Conservation (phyloP, 2,888 invertebrate species). For the Agonum fuliginosum region DNA sequence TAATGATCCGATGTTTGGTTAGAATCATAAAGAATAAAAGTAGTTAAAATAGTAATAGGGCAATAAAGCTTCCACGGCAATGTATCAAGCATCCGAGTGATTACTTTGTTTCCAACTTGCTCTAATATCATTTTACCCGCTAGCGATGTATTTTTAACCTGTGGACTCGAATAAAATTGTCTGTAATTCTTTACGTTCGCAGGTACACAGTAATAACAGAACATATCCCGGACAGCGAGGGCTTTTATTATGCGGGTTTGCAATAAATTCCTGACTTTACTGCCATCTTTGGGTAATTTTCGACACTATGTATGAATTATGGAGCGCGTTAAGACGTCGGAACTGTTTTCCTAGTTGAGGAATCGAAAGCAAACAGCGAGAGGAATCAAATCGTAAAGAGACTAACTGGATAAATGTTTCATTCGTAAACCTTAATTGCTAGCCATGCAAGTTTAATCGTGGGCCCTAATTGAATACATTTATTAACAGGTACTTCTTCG, state of each 20-base stretch:
- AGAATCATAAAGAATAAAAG: constrained; percentile 21
- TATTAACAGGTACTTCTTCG: too few relatives aligned
- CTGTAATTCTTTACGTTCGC: constrained; percentile 49
- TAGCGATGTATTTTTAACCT: constrained; percentile 28
- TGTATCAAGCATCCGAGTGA: constrained; percentile 27
- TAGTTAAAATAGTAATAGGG: constrained; percentile 4
- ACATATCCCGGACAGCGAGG: too few relatives aligned
- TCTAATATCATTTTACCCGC: constrained; percentile 34
- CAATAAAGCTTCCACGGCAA: background rate
- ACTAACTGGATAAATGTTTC: too few relatives aligned
- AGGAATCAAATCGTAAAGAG: constrained; percentile 14
- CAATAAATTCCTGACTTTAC: constrained; percentile 56
- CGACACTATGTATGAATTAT: constrained; percentile 59
- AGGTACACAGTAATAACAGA: constrained; percentile 50
- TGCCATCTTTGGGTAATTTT: constrained; percentile 58
- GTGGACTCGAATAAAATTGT: constrained; percentile 30
- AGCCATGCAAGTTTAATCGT: too few relatives aligned
- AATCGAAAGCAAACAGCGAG: too few relatives aligned
- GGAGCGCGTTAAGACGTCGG: constrained; percentile 41
- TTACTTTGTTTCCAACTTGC: constrained; percentile 29
- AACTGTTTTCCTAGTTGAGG: background rate
- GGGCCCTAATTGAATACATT: too few relatives aligned
- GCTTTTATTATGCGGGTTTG: constrained; percentile 47
- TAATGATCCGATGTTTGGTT: background rate
- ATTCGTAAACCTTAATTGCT: constrained; percentile 2